Percentiles rank a stretch among this genome's conserved stretches.
Evolutionary conservation across 2,113 vertebrate species (phyloP).

Genomic region (Calidris pugnax): DNA sequence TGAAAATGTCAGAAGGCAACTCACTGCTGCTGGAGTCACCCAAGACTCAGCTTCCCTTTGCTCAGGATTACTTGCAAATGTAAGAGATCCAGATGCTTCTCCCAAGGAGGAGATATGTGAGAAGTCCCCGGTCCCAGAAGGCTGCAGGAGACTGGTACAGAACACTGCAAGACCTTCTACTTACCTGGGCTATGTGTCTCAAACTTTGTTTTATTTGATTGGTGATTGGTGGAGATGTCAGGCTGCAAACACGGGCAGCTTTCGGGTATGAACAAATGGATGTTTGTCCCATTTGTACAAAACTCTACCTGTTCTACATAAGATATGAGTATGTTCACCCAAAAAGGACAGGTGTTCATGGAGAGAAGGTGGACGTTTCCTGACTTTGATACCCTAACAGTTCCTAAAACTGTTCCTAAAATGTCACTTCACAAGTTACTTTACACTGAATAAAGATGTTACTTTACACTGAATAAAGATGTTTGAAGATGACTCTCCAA

Average conservation of each 20-base stretch:
- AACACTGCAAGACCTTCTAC: background rate
- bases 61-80: background rate
- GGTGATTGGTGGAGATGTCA: background rate
- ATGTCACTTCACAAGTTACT: background rate
- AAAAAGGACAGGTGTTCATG: accelerated
- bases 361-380: background rate
- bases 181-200: background rate
- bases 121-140: background rate
- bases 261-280: background rate
- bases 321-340: background rate
- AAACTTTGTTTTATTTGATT: background rate
- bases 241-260: background rate
- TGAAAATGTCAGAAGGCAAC: background rate
- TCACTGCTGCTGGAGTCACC: background rate
- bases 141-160: background rate
- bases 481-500: background rate
- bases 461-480: background rate
- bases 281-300: background rate
- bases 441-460: background rate
- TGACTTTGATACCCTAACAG: background rate
- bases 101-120: background rate
- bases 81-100: background rate
- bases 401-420: background rate
- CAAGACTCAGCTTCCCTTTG: background rate
- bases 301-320: background rate